Conservation (phyloP, 2,888 invertebrate species). For the Metalampra italica region DNA sequence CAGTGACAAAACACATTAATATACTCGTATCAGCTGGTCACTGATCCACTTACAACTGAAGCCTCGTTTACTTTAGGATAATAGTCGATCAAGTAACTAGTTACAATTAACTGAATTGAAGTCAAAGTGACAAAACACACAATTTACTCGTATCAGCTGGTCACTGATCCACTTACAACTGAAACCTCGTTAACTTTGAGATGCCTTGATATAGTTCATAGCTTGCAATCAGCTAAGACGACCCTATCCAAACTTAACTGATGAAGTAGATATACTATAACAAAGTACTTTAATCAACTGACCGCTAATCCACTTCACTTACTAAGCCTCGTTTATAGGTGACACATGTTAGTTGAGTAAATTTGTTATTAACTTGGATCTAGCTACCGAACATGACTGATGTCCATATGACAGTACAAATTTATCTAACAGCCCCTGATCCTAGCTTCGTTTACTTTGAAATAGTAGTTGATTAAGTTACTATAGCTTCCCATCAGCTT, state of each 20-base stretch:
- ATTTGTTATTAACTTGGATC: no score
- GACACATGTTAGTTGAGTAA: no score
- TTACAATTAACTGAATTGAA: constrained; percentile 14
- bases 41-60: not conserved
- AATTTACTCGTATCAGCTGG: constrained; percentile 55
- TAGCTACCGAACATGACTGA: not conserved
- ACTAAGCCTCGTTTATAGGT: no score
- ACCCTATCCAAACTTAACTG: no score
- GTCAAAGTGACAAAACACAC: constrained; percentile 57
- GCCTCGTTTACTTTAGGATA: not conserved
- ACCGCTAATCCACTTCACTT: no score
- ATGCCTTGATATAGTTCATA: no score
- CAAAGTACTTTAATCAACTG: no score
- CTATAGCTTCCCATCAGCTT: no score
- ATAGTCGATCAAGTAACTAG: not conserved
- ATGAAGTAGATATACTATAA: no score
- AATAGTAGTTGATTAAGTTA: not conserved
- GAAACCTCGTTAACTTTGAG: no score
- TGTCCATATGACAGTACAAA: not conserved
- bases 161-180: constrained; percentile 42
- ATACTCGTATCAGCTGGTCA: constrained; percentile 29
- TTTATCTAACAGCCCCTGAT: not conserved
- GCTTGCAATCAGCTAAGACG: no score
- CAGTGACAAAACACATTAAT: constrained; percentile 60
- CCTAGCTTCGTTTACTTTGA: not conserved